Evolutionary conservation across 2,113 vertebrate species (phyloP), one percentile per base, ranked within the genome.

Genomic region (Perca flavescens): DNA sequence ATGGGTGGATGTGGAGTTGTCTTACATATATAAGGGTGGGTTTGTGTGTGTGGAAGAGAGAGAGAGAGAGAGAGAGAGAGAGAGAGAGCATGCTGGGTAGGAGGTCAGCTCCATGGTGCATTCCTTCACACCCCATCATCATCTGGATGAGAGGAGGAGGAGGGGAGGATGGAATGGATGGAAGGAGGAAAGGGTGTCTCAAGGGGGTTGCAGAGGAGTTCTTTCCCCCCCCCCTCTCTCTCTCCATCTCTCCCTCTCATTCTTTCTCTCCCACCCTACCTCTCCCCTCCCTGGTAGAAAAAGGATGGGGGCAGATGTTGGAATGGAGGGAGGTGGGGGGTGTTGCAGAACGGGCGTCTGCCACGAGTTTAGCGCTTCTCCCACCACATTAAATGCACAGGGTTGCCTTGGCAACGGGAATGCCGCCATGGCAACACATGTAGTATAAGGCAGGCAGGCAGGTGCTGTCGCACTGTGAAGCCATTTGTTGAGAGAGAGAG

Each of bases 111-210:
- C 85, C 72, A 77, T 90, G 91, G 86, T 91, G 93, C 95, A 95
- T 96, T 96, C 95, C 96, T 93, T 95, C 96, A 96, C 95, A 96
- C 94, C 90, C 93, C 91, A 90, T 91, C 93, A 95, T 94, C 93
- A 94, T 96, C 94, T 96, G 96, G 94, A 94, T 91, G 83, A 83
- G 89, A 84, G 62, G 77, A 65, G 71, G 80, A 76, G 73, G 52
- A 53, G 31, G 10, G 62, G 52, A 67, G 47, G 78, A 72, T 17
- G 52, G 67, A 71, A 79, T 60, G 64, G 85, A 82, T 80, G 91
- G 84, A 82, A 49, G 69, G 67, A 73, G 74, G 52, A 31, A 86
- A 61, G 94, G 93, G 94, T 92, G 92, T 94, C 94, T 94, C 92
- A 90, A 60, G 86, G 94, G 89, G 94, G 94, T 34, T 79, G 54